Conservation (phyloP, 30 jellyfish, hydroid and myxozoan genomes). For the Rhopilema esculentum region DNA sequence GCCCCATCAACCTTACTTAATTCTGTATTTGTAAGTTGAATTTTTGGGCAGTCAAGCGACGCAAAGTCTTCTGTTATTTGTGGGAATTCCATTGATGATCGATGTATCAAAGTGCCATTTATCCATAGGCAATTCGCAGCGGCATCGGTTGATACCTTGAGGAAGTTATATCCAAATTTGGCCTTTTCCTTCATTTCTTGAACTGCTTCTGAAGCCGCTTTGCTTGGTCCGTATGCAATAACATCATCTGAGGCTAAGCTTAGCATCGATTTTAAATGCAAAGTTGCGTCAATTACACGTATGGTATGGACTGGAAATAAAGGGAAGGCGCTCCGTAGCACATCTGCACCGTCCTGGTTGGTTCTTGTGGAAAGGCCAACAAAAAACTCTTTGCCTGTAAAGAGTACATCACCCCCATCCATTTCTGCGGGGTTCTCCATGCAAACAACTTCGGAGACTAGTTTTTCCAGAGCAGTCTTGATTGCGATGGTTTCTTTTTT, state of each 20-base stretch:
- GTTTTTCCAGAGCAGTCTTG: constrained; percentile 43
- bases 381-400: constrained; percentile 90
- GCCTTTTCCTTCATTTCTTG: constrained; percentile 64
- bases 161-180: constrained; percentile 31
- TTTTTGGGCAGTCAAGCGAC: constrained; percentile 39
- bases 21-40: constrained; percentile 65
- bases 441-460: constrained; percentile 17
- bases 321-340: constrained; percentile 61
- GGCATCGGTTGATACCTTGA: constrained; percentile 71
- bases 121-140: constrained; percentile 84
- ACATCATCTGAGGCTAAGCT: constrained; percentile 71
- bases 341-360: constrained; percentile 63
- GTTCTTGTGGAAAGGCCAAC: constrained; percentile 89
- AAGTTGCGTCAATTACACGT: constrained; percentile 32
- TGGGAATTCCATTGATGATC: constrained; percentile 78
- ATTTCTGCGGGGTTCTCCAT: constrained; percentile 85
- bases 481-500: constrained; percentile 48
- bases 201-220: constrained; percentile 48
- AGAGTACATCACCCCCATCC: constrained; percentile 97
- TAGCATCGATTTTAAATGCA: constrained; percentile 85
- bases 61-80: constrained; percentile 36
- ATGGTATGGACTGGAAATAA: constrained; percentile 81
- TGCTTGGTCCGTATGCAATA: constrained; percentile 69
- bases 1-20: constrained; percentile 89
- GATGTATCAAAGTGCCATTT: constrained; percentile 78